A percentile compares a stretch with the other conserved stretches of the same genome.
Conservation (phyloP, 2,888 invertebrate genomes). For the Tenodera sinensis region DNA sequence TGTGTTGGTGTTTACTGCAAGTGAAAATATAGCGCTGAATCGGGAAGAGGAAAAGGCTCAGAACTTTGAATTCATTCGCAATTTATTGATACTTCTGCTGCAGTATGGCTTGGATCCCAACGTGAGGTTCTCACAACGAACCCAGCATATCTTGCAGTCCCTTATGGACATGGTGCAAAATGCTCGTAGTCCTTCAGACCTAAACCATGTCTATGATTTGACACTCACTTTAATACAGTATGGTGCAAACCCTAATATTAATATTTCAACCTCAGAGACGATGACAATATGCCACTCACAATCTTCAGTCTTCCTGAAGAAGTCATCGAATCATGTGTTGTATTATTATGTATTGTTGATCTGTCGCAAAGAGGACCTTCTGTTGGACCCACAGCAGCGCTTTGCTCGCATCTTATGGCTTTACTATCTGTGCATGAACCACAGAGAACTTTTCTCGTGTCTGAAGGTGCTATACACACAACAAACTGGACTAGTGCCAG, state of each 20-base stretch:
- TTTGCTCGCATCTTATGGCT: conserved; percentile 64
- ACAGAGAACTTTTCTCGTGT: conserved; percentile 63
- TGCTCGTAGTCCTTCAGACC: conserved; percentile 62
- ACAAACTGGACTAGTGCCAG: conserved; percentile 60
- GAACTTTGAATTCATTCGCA: conserved; percentile 67
- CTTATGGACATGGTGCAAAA: conserved; percentile 64
- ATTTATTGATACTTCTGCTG: conserved; percentile 59
- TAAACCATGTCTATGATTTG: conserved; percentile 66
- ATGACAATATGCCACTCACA: conserved; percentile 48
- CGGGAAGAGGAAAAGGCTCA: conserved; percentile 63
- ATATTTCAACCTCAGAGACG: conserved; percentile 47
- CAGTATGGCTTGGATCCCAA: conserved; percentile 67
- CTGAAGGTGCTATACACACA: conserved; percentile 63
- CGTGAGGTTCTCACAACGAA: conserved; percentile 55
- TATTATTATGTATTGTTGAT: conserved; percentile 69
- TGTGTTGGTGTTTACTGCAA: conserved; percentile 66
- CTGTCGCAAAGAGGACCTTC: conserved; percentile 61
- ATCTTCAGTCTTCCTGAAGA: conserved; percentile 53
- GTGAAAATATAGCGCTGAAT: conserved; percentile 65
- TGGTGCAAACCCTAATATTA: conserved; percentile 69
- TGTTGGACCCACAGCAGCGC: conserved; percentile 58
- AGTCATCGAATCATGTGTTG: conserved; percentile 58
- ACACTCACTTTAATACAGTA: conserved; percentile 67
- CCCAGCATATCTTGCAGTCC: conserved; percentile 67
- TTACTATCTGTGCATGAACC: conserved; percentile 65